Conservation (phyloP, 2,113 vertebrate genomes). For the Nematolebias whitei region DNA sequence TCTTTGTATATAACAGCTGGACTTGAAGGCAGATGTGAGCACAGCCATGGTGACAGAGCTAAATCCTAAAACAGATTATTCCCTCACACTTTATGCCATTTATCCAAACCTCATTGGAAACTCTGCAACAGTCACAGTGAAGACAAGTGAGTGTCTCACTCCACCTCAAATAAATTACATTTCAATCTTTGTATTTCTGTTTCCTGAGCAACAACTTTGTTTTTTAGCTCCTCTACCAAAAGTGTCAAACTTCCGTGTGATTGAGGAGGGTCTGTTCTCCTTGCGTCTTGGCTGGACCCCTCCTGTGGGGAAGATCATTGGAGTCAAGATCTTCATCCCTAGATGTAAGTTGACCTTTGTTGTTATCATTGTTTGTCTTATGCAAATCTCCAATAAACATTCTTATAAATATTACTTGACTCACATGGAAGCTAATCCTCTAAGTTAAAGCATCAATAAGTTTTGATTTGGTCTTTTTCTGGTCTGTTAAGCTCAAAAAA, state of each 20-base stretch:
- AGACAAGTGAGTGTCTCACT: slow-evolving; percentile 80
- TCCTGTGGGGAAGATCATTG: slow-evolving; percentile 79
- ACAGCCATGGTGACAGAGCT: slow-evolving; percentile 78
- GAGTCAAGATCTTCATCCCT: slow-evolving; percentile 88
- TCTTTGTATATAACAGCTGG: slow-evolving; percentile 72
- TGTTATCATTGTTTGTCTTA: background rate
- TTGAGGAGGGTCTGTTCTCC: slow-evolving; percentile 86
- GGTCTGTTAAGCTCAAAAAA: background rate
- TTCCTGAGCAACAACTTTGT: background rate
- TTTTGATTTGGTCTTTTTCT: background rate
- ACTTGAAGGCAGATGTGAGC: slow-evolving; percentile 81
- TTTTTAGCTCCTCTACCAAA: slow-evolving; percentile 81
- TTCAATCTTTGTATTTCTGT: background rate
- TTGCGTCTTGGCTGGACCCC: slow-evolving; percentile 87
- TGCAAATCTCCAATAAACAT: background rate
- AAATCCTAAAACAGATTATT: slow-evolving; percentile 81
- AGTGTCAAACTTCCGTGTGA: slow-evolving; percentile 87
- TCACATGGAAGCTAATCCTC: background rate
- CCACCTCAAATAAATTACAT: background rate
- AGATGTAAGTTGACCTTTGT: slow-evolving; percentile 76
- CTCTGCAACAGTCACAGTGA: slow-evolving; percentile 65
- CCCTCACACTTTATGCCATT: slow-evolving; percentile 79
- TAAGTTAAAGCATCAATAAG: background rate
- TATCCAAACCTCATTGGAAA: slow-evolving; percentile 80
- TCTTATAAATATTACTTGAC: background rate